Base-by-base conservation (phyloP, 2,113 vertebrate species). In the Miniopterus natalensis region DNA sequence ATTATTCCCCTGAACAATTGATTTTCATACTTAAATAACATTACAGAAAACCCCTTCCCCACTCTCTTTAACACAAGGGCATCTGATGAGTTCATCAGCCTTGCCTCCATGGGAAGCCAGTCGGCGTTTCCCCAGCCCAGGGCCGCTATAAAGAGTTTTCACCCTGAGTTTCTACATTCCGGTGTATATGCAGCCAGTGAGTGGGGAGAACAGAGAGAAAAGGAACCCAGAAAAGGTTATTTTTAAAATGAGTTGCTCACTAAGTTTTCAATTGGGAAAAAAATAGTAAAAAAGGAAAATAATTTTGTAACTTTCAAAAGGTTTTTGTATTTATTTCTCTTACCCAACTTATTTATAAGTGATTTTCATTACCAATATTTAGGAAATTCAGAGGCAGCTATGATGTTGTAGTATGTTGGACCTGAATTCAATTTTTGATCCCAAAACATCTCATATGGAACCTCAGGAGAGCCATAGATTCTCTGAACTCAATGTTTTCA, bases 1-100 rank as follows among this genome's bases (percentile, higher is more conserved):
- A 61, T 80, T 75, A 84, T 66, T 73, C 80, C 36, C 14, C 36
- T 61, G 29, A 77, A 55, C 18, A 66, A 47, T 36, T 86, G 78
- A 77, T 94, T 92, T 95, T 88, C 83, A 91, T 91, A 74, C 66
- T 95, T 90, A 94, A 66, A 63, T 61, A 68, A 21, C 53, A 74
- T 88, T 89, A 85, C 23, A 71, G 78, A 96, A 97, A 96, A 91
- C 78, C 53, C 42, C 91, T 93, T 94, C 83, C 23, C 49, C 4
- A 31, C 70, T 65, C 49, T 55, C 57, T 66, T 47, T 91, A 88
- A 45, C 8, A 92, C 55, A 96, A 59, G 57, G 31, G 31, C 90
- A 92, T 85, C 59, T 90, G 47, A 75, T 12, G 42, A 49, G 27
- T 81, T 90, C 71, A 59, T 80, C 85, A 78, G 13, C 73, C 29